Base-by-base conservation (phyloP, 2,113 vertebrate genomes). In the Spilogale gracilis region DNA sequence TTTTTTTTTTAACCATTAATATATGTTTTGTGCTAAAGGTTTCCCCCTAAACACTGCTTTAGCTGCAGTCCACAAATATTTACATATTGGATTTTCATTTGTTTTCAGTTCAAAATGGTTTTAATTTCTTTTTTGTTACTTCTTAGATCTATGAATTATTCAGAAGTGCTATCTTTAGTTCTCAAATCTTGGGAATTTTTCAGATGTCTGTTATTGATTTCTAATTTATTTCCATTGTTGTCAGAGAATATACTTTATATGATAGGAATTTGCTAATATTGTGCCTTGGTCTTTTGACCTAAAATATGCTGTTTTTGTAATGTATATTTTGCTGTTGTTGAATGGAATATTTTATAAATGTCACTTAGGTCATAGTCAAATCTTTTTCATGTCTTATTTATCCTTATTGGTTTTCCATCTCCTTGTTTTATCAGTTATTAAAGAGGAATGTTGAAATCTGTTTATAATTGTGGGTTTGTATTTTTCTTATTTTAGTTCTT, bases 1-100 rank as follows among this genome's bases (percentile, higher is more conserved):
- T 38, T 54, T 52, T 65, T 25, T 63, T 45, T 71, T 84, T 93
- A 3, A 73, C 18, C 23, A 20, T 76, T 84, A 54, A 23, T 82
- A 58, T 56, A 50, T 45, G 48, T 83, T 82, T 76, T 45, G 30
- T 82, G 18, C n/a, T 69, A 30, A 21, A 60, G 23, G 43, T 92
- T 87, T 50, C 9, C 38, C 60, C 58, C 2, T 80, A 56, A 80
- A 61, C 9, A 69, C 21, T 63, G 32, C 32, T n/a, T 73, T 94
- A 90, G 56, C 48, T 95, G 10, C 45, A 73, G n/a, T 71, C 45
- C 11, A 63, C 23, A 93, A 14, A 18, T 65, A 84, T 80, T 25
- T 93, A 16, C 38, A 45, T 50, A 9, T 65, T 80, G 38, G 78
- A 17, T 89, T 93, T 90, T 95, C 30, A 71, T 50, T 83, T 95